Evolutionary conservation across 1,140 invertebrate genomes (phyloP).

Genomic region (Pseudomyrmex flavicornis): DNA sequence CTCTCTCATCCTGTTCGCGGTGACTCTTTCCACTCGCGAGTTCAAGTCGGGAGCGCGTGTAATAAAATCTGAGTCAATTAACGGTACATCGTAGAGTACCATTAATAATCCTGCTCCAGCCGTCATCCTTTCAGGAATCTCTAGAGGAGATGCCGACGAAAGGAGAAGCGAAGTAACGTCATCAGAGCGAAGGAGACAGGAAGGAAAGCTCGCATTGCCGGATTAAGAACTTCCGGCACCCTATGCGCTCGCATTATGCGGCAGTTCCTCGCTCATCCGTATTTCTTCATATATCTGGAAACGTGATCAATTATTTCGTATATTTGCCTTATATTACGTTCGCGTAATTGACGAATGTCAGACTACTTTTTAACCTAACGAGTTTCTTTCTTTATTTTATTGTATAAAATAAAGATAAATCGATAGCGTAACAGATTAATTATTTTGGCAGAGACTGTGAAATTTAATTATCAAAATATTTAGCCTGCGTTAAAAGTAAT

Average conservation of each 20-base stretch:
- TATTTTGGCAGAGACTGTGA: background rate
- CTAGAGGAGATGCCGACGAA: slow-evolving; percentile 24
- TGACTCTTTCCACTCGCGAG: slow-evolving; percentile 59
- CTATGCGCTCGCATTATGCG: slow-evolving; percentile 26
- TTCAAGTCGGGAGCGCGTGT: slow-evolving; percentile 66
- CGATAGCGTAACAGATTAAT: background rate
- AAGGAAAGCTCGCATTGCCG: slow-evolving; percentile 48
- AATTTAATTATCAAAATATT: background rate
- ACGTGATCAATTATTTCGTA: slow-evolving; percentile 37
- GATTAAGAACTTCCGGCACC: slow-evolving; percentile 43
- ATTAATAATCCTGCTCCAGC: slow-evolving; percentile 78
- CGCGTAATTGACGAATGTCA: background rate
- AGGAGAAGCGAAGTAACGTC: slow-evolving; percentile 48
- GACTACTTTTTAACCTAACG: background rate
- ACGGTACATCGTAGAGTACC: slow-evolving; percentile 75
- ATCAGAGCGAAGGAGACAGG: slow-evolving; percentile 20
- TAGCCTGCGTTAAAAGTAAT: background rate
- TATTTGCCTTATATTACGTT: background rate
- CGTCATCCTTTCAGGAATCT: slow-evolving; percentile 66
- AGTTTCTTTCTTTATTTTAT: background rate
- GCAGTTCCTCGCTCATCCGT: background rate
- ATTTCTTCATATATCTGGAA: slow-evolving; percentile 21
- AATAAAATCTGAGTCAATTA: slow-evolving; percentile 83
- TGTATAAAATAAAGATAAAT: slow-evolving; percentile 10
- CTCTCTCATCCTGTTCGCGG: slow-evolving; percentile 48